These are phyloP conservation scores for Rhinogobio ventralis DNA, from an alignment of 2,797 vertebrate species.

Conservation along the genomic window DNA sequence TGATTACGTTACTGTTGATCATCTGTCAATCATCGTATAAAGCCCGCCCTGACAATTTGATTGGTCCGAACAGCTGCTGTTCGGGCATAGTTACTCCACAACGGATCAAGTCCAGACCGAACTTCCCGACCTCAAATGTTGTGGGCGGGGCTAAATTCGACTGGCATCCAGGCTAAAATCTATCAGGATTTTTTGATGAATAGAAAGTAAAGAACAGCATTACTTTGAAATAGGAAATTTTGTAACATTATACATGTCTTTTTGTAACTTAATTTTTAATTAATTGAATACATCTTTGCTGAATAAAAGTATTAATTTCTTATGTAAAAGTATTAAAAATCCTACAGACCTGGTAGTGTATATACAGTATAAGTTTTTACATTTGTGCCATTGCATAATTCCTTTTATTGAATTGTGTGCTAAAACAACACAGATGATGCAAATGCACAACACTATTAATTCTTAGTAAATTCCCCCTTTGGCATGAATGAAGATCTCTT, in stretches of 20 bases:
- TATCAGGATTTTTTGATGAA: background rate
- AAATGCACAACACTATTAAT: slow-evolving; percentile 4
- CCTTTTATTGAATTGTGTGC: background rate
- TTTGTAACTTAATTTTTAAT: background rate
- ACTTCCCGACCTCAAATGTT: too few species aligned
- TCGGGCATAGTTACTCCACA: too few species aligned
- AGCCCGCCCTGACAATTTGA: too few species aligned
- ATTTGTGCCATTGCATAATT: background rate
- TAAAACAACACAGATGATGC: slow-evolving; percentile 10
- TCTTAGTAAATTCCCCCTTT: background rate
- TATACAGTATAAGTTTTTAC: background rate
- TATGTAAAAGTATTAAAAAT: too few species aligned
- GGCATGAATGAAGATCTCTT: slow-evolving; percentile 24
- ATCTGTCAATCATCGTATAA: too few species aligned
- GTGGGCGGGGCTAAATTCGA: too few species aligned
- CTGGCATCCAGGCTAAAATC: too few species aligned
- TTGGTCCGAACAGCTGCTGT: too few species aligned
- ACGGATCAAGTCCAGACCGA: too few species aligned
- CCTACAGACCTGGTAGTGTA: too few species aligned
- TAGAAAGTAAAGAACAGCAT: background rate
- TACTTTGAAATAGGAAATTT: background rate
- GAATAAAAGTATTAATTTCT: background rate
- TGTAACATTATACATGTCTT: background rate
- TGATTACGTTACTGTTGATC: too few species aligned
- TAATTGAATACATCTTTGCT: background rate